Base-by-base conservation (phyloP, 2,113 vertebrate genomes). In the Phocoena sinus region DNA sequence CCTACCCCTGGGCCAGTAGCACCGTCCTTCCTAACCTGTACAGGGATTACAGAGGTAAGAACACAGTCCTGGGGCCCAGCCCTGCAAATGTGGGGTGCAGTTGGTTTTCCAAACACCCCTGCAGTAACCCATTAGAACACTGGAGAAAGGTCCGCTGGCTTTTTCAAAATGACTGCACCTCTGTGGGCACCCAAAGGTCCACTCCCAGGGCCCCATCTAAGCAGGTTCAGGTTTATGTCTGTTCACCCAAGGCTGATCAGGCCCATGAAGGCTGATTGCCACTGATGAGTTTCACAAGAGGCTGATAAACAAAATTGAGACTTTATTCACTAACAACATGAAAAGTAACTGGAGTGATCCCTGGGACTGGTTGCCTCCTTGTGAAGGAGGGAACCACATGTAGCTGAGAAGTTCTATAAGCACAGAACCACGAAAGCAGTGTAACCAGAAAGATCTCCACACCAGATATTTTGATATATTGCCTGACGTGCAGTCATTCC, bases 21-120 rank as follows among this genome's bases (percentile, higher is more conserved):
- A 96, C 62, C 4, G 87, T 98, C 36, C 86, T 98, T 53, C 98
- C 98, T 21, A 96, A 87, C 60, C 88, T 98, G 2, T 98, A 98
- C 1, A 95, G 96, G 9, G 28, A 90, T 26, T 83, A 97, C 65
- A 94, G 71, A 94, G 98, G 98, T 98, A 93, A 95, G 96, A 44
- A 28, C n/a, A 15, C 26, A 31, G 26, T 50, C 60, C 56, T 56
- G 80, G 38, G 62, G 31, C 31, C 50, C 31, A 58, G 58, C 44
- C 26, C 26, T 60, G 60, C n/a, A 56, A 65, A 56, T 33, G 25
- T n/a, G 62, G 58, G 44, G 9, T 56, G 2, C 31, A 20, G 2
- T 41, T 65, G 3, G 18, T 65, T 73, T 79, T n/a, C 73, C 44
- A 58, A 18, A 41, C 6, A 33, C 17, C 20, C 33, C n/a, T 73